These are phyloP conservation scores for Drosophila ficusphila DNA, from an alignment of 1,140 invertebrate genomes.

Conservation along the genomic window DNA sequence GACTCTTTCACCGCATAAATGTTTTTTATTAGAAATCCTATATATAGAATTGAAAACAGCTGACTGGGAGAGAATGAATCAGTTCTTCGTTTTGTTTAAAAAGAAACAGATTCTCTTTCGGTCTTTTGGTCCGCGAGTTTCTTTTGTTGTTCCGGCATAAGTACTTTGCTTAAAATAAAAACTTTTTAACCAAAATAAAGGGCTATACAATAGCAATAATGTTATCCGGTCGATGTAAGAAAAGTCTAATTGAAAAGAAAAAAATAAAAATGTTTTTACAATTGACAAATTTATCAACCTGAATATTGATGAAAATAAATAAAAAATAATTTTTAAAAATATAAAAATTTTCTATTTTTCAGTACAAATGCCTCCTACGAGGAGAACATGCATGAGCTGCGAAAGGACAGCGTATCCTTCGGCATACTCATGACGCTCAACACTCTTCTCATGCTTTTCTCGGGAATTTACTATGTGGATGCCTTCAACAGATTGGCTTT, in stretches of 20 bases:
- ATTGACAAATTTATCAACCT: no score
- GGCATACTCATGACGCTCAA: slow-evolving; percentile 86
- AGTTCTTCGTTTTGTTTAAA: background rate
- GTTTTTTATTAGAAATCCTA: background rate
- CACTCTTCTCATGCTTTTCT: slow-evolving; percentile 87
- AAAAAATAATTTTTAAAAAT: background rate
- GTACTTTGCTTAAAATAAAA: no score
- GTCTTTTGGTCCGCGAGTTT: background rate
- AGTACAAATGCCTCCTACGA: slow-evolving; percentile 85
- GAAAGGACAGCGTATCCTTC: slow-evolving; percentile 88
- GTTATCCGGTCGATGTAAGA: background rate
- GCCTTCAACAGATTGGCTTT: slow-evolving; percentile 87
- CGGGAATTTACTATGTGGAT: slow-evolving; percentile 88
- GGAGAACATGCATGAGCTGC: slow-evolving; percentile 86
- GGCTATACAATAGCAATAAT: background rate
- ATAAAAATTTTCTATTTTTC: background rate
- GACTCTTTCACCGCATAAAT: background rate
- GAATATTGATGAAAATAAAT: background rate
- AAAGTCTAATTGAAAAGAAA: background rate
- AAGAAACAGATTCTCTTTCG: background rate
- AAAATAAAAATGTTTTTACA: background rate
- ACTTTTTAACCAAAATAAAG: background rate
- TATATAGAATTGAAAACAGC: background rate
- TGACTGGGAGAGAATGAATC: background rate
- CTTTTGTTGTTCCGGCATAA: background rate